Percentiles rank a stretch among this genome's conserved stretches.
Evolutionary conservation across 2,113 vertebrate genomes (phyloP).

Genomic region (Calypte anna): DNA sequence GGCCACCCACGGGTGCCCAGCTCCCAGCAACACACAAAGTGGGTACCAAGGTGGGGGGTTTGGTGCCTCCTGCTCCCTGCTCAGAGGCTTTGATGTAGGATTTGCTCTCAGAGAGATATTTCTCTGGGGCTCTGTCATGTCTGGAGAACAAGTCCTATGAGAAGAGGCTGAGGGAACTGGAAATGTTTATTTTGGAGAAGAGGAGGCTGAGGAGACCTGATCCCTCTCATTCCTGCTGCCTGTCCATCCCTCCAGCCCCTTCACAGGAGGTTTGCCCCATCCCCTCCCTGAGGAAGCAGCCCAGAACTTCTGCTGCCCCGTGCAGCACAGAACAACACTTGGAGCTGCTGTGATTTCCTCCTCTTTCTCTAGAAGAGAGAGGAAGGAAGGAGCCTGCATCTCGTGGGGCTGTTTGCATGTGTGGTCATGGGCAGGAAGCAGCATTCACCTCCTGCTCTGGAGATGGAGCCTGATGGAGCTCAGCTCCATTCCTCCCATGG

Average conservation of each 20-base stretch:
- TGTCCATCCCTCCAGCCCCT: fast-evolving
- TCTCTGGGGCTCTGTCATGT: too few relatives aligned
- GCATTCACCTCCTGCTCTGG: neutral
- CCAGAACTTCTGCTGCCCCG: neutral
- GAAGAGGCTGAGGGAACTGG: too few relatives aligned
- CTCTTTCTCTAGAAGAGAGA: neutral
- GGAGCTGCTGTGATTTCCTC: neutral
- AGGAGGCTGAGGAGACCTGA: too few relatives aligned
- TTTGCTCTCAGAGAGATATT: too few relatives aligned
- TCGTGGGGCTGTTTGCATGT: neutral
- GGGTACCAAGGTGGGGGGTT: too few relatives aligned
- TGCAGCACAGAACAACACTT: neutral
- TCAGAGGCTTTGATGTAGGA: too few relatives aligned
- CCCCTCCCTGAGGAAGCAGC: neutral
- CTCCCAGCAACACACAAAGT: too few relatives aligned
- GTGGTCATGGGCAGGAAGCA: neutral
- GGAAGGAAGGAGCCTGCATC: neutral
- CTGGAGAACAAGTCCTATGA: too few relatives aligned
- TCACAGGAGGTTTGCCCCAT: neutral
- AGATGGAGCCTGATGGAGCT: fast-evolving
- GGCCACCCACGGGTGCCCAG: neutral
- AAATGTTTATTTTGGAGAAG: too few relatives aligned
- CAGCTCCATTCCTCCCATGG: neutral
- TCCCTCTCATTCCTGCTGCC: neutral
- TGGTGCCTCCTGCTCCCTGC: too few relatives aligned